Base-by-base conservation (phyloP, 2,797 vertebrate genomes). In the Poeciliopsis gracilis region DNA sequence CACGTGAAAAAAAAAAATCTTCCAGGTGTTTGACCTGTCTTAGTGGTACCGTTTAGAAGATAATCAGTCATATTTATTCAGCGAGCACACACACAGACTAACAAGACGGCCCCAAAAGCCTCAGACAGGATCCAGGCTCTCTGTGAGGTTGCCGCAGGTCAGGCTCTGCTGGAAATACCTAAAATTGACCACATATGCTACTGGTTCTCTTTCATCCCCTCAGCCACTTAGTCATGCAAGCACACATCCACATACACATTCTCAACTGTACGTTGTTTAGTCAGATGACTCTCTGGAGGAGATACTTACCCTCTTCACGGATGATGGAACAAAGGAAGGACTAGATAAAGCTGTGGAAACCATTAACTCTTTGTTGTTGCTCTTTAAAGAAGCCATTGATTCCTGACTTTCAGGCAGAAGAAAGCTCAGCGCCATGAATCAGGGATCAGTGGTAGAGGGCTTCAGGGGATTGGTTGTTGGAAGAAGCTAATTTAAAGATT, bases 161-260 rank as follows among this genome's bases (percentile, higher is more conserved):
- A 86, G 76, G 79, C 83, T 87, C 79, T 83, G 89, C 84, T 93
- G 92, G 92, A 94, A 93, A 93, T 89, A 89, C 91, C 81, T 67
- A 78, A 89, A 93, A 92, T 90, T 93, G 92, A 92, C 92, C 90
- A 91, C 94, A 94, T 85, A 91, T 93, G 94, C 92, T 93, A 92
- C 91, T 85, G 90, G 90, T 93, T 91, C 79, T 72, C 88, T 80
- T 77, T 88, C 78, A 85, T 80, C 75, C 84, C 76, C 83, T 81
- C 82, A 84, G 80, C 55, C 86, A 83, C 84, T 77, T 73, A 91
- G 41, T 69, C 82, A 63, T 49, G 73, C 76, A 76, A 57, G 80
- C 79, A 78, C 61, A 63, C 61, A 75, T 74, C n/a, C 59, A 63
- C 70, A 81, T 23, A 49, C 69, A 59, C 28, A 46, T 70, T 83